A percentile compares a stretch with the other conserved stretches of the same genome.
phyloP scores from a whole-genome alignment of 1,140 invertebrate genomes.

The Drosophila willistoni region DNA sequence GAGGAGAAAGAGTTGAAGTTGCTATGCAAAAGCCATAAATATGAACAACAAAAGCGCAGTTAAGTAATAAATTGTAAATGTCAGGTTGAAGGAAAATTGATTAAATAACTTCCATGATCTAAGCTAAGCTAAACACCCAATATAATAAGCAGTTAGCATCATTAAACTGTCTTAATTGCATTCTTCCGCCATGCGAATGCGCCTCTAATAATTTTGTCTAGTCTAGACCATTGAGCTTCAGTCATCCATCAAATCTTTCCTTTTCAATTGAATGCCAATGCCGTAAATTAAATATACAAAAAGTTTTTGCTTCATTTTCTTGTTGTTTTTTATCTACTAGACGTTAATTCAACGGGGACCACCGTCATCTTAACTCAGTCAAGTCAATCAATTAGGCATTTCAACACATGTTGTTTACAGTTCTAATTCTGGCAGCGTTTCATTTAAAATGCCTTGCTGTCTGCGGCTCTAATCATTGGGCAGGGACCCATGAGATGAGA shows the following conservation, averaged over 20 bases:
- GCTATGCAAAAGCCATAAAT: constrained; percentile 72
- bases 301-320: too few species aligned
- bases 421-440: constrained; percentile 72
- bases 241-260: constrained; percentile 61
- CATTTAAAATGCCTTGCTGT: constrained; percentile 71
- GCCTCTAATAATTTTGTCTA: background rate
- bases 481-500: background rate
- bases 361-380: constrained; percentile 43
- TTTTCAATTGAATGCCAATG: constrained; percentile 69
- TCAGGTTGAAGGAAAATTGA: constrained; percentile 56
- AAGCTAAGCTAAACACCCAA: background rate
- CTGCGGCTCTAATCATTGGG: constrained; percentile 39
- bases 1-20: background rate
- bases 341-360: constrained; percentile 2
- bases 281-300: constrained; percentile 53
- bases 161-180: constrained; percentile 71
- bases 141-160: constrained; percentile 29
- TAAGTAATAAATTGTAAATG: constrained; percentile 68
- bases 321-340: constrained; percentile 26
- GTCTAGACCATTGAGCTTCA: too few species aligned
- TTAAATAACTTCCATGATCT: constrained; percentile 64
- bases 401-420: constrained; percentile 81
- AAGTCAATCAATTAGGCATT: constrained; percentile 81
- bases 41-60: constrained; percentile 50
- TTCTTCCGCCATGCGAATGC: constrained; percentile 60